A percentile compares a stretch with the other conserved stretches of the same genome.
Evolutionary conservation across 2,797 vertebrate species (phyloP).

Genomic region (Falco novaeseelandiae): DNA sequence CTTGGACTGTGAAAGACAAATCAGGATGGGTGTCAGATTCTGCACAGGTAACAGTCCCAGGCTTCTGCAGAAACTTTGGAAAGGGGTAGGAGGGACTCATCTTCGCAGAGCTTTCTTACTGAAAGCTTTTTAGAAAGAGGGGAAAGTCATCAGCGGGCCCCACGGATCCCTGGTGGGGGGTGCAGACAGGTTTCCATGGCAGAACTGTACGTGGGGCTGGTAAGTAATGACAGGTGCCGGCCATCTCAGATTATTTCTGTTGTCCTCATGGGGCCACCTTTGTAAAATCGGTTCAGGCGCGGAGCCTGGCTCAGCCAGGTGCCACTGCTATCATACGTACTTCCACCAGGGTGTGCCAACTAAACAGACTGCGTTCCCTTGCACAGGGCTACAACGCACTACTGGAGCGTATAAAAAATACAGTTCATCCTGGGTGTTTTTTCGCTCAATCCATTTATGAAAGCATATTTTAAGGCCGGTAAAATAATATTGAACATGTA

Average conservation of each 20-base stretch:
- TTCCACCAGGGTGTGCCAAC: constrained; percentile 63
- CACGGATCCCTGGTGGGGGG: background rate
- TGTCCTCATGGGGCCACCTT: background rate
- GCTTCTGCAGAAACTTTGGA: background rate
- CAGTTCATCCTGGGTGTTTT: background rate
- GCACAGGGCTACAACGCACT: background rate
- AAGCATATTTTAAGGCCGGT: constrained; percentile 28
- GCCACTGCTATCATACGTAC: background rate
- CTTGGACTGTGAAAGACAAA: background rate
- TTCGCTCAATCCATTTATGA: constrained; percentile 17
- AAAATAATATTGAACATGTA: constrained; percentile 35
- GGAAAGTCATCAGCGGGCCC: background rate
- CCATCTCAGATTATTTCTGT: background rate
- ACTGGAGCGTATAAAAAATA: background rate
- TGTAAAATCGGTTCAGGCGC: background rate
- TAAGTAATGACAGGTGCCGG: background rate
- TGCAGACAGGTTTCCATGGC: fast-evolving
- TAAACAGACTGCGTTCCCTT: background rate
- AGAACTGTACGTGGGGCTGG: fast-evolving
- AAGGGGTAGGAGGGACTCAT: background rate
- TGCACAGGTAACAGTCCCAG: background rate
- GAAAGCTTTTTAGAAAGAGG: background rate
- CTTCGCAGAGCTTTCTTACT: background rate
- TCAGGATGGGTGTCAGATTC: background rate
- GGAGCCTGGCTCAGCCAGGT: background rate